phyloP scores from a whole-genome alignment of 2,113 vertebrate genomes.

The Aphyosemion australe region DNA sequence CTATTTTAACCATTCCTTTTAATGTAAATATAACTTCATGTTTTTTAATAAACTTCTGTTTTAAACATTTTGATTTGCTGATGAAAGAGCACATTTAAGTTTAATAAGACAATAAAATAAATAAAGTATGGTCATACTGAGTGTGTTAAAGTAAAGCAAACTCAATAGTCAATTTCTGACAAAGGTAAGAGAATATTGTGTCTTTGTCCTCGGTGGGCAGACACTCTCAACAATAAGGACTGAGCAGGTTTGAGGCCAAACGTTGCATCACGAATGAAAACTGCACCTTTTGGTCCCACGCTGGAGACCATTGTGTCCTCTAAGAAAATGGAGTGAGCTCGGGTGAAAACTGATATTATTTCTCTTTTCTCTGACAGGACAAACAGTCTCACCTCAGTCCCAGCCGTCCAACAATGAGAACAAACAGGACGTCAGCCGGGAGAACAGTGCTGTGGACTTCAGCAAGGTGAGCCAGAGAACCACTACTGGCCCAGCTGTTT shows the following conservation, averaged over 20 bases:
- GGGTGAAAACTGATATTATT: slow-evolving; percentile 36
- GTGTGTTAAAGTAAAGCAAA: no score
- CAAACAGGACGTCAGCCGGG: slow-evolving; percentile 94
- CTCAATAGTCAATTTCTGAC: no score
- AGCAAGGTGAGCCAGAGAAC: slow-evolving; percentile 87
- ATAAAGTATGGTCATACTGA: no score
- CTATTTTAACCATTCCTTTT: no score
- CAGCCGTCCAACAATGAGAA: slow-evolving; percentile 87
- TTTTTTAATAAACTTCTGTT: no score
- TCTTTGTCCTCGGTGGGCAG: no score
- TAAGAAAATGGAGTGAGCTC: slow-evolving; percentile 23
- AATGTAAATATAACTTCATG: no score
- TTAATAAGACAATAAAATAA: no score
- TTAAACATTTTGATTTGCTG: no score
- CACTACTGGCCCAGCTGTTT: slow-evolving; percentile 59
- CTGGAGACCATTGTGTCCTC: slow-evolving; percentile 27
- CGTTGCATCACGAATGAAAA: slow-evolving; percentile 36
- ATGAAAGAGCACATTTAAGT: no score
- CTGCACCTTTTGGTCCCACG: slow-evolving; percentile 31
- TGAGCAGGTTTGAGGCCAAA: neutral
- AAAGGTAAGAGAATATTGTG: no score
- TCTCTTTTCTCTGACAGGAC: slow-evolving; percentile 83
- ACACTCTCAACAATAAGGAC: no score
- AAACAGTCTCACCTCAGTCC: slow-evolving; percentile 92
- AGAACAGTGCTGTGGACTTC: slow-evolving; percentile 97